Conservation (phyloP, 2,113 vertebrate species). For the Pipa parva region DNA sequence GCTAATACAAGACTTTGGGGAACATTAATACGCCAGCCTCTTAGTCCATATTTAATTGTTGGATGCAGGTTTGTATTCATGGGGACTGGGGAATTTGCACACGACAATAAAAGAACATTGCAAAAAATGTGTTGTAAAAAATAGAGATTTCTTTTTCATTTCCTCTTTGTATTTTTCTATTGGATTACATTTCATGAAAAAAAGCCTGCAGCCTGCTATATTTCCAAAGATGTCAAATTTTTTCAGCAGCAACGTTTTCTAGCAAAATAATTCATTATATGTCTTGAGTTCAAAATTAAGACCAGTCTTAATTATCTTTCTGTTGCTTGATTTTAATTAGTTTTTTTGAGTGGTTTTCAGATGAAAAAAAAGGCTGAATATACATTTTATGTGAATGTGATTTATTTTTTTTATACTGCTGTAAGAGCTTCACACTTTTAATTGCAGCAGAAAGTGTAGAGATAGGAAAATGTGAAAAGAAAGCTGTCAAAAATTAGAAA, state of each 20-base stretch:
- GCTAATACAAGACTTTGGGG: no score
- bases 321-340: slow-evolving; percentile 69
- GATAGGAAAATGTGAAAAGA: slow-evolving; percentile 50
- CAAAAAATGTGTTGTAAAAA: no score
- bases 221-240: slow-evolving; percentile 48
- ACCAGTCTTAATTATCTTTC: slow-evolving; percentile 66
- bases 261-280: slow-evolving; percentile 56
- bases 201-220: slow-evolving; percentile 49
- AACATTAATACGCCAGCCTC: no score
- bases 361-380: slow-evolving; percentile 37
- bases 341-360: slow-evolving; percentile 58
- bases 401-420: slow-evolving; percentile 55
- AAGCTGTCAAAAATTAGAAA: slow-evolving; percentile 50
- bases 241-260: slow-evolving; percentile 43
- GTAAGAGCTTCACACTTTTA: slow-evolving; percentile 48
- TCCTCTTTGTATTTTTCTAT: no score
- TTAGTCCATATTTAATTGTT: no score
- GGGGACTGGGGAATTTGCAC: no score
- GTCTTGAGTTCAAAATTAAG: slow-evolving; percentile 58
- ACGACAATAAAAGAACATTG: no score
- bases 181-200: slow-evolving; percentile 46
- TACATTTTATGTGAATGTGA: slow-evolving; percentile 54
- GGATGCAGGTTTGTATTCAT: no score
- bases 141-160: no score
- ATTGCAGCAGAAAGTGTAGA: slow-evolving; percentile 52